These are phyloP conservation scores for Aphodius sticticus DNA, from an alignment of 2,888 invertebrate species.

Conservation along the genomic window DNA sequence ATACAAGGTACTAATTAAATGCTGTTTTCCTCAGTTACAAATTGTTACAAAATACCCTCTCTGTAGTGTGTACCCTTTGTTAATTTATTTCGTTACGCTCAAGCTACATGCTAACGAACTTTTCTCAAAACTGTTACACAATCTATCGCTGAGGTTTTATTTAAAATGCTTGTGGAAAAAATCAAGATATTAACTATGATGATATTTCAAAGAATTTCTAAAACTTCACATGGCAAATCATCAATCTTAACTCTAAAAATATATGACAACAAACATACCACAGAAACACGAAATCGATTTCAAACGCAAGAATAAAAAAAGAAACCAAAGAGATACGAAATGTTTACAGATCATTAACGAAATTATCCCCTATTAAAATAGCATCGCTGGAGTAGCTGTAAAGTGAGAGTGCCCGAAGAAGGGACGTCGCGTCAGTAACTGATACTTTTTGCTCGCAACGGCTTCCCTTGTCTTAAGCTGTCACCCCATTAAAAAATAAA, in stretches of 20 bases:
- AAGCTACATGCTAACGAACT: not conserved
- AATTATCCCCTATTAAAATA: not conserved
- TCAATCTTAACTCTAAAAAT: not conserved
- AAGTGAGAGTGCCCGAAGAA: not conserved
- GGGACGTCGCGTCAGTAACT: not conserved
- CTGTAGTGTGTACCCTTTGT: not conserved
- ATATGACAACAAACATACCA: not conserved
- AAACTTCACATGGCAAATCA: no score
- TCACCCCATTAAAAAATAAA: conserved; percentile 4
- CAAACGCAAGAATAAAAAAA: not conserved
- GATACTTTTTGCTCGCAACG: not conserved
- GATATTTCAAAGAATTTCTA: no score
- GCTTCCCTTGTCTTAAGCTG: not conserved
- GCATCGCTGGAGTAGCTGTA: not conserved
- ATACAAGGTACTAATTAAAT: not conserved
- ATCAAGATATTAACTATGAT: no score
- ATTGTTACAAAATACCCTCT: not conserved
- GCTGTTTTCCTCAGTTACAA: not conserved
- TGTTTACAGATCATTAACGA: conserved; percentile 4
- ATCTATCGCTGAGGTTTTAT: not conserved
- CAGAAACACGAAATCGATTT: not conserved
- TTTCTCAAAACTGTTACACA: not conserved
- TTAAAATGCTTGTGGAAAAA: not conserved
- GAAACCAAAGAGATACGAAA: not conserved
- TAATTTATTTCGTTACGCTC: not conserved